Evolutionary conservation across 2,797 vertebrate genomes (phyloP).

Genomic region (Pantherophis alleghaniensis): DNA sequence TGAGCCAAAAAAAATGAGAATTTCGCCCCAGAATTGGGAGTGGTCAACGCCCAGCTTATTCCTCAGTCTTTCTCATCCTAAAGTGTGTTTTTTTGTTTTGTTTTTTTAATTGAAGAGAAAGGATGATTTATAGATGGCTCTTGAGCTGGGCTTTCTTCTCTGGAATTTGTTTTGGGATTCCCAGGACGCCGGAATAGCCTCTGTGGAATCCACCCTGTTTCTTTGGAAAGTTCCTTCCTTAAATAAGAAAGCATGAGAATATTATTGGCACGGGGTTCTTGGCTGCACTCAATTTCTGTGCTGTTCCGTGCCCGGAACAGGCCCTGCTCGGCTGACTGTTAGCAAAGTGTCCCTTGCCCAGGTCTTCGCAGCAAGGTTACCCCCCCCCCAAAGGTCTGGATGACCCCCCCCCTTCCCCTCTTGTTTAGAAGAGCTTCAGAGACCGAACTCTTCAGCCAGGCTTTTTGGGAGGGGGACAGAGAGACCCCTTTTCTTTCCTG

Average conservation of each 20-base stretch:
- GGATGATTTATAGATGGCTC: neutral
- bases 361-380: too few species aligned
- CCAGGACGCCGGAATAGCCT: neutral
- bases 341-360: neutral
- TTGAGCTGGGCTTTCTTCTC: neutral
- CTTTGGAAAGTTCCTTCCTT: neutral
- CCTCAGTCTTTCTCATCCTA: neutral
- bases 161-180: neutral
- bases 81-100: neutral
- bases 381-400: too few species aligned
- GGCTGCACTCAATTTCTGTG: neutral
- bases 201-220: neutral
- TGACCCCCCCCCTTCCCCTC: too few species aligned
- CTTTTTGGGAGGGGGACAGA: too few species aligned
- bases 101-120: too few species aligned
- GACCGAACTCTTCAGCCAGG: too few species aligned
- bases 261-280: neutral
- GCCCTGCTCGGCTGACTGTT: too few species aligned
- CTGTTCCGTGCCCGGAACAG: neutral
- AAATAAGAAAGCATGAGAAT: neutral
- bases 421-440: too few species aligned
- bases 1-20: slow-evolving; percentile 39
- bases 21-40: neutral
- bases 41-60: neutral
- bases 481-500: neutral